Evolutionary conservation across 2,888 invertebrate genomes (phyloP), one percentile per base, ranked within the genome.

Genomic region (Oxyteleia sp.): DNA sequence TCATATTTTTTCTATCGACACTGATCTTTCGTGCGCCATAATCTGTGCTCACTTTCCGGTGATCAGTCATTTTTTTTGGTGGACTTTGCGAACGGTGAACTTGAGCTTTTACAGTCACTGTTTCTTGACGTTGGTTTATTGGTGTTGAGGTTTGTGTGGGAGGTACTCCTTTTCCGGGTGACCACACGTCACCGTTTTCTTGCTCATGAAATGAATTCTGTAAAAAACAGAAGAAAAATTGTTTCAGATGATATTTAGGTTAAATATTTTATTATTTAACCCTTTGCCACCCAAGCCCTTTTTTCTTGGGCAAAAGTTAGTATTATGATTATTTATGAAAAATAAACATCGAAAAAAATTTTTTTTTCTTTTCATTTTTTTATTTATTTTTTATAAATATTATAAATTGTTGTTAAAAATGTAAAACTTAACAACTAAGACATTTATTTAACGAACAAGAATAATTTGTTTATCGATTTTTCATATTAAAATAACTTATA

Each of bases 51-150:
- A 87, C 88, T 64, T 93, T 93, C 26, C 93, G 85, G 0, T 86
- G 80, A 32, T 92, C 93, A 0, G 88, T 80, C 35, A 86, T 86
- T 59, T 92, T 92, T 61, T 90, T 90, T 1, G 91, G 90, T 1
- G 94, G 93, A 76, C 93, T 93, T 76, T 94, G 94, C 0, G 94
- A 92, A 2, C 94, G 91, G 71, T 94, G 94, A 18, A 94, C 93
- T 88, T 94, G 92, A 5, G 93, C 93, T 80, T 93, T 93, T 0
- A 93, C 91, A 2, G 92, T 93, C 29, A 93, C 90, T 0, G 89
- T 90, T 20, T 93, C 93, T 61, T 92, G 91, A 0, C 93, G 90
- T 38, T 89, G 89, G 71, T 45, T 90, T 7, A 84, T 82, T 2
- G 88, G 83, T 7, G 90, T 87, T n/a, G 89, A 86, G 1, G 89